These are phyloP conservation scores for Podilymbus podiceps DNA, from an alignment of 2,113 vertebrate species.

Conservation along the genomic window DNA sequence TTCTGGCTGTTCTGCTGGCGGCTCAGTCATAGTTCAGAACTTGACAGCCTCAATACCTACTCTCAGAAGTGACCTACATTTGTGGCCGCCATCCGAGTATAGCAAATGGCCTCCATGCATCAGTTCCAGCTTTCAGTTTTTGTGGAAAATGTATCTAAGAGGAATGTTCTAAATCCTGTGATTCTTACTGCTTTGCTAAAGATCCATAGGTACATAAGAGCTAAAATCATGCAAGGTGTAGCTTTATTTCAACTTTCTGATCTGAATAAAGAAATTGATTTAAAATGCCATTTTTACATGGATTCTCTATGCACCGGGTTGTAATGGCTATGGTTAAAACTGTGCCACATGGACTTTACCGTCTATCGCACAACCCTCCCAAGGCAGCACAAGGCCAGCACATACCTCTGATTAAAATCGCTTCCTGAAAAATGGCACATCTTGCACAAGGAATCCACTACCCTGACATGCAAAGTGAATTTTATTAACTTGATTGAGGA, in stretches of 20 bases:
- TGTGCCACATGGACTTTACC: neutral
- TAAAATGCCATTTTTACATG: neutral
- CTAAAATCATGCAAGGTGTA: neutral
- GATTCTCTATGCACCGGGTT: neutral
- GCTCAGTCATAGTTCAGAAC: neutral
- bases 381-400: neutral
- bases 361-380: neutral
- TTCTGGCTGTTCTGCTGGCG: fast-evolving
- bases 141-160: neutral
- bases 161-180: neutral
- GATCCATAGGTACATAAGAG: neutral
- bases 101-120: neutral
- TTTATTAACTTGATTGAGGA: slow-evolving; percentile 38
- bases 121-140: neutral
- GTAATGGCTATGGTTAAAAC: neutral
- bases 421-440: neutral
- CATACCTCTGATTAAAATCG: neutral
- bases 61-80: neutral
- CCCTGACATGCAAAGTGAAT: neutral
- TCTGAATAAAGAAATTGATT: neutral
- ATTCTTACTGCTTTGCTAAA: neutral
- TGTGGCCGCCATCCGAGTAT: neutral
- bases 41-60: neutral
- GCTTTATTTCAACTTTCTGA: neutral
- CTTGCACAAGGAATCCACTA: neutral